Percentiles rank a stretch among this genome's conserved stretches.
These are phyloP conservation scores for Drosophila tanythrix DNA, from an alignment of 2,888 invertebrate species.

Conservation along the genomic window DNA sequence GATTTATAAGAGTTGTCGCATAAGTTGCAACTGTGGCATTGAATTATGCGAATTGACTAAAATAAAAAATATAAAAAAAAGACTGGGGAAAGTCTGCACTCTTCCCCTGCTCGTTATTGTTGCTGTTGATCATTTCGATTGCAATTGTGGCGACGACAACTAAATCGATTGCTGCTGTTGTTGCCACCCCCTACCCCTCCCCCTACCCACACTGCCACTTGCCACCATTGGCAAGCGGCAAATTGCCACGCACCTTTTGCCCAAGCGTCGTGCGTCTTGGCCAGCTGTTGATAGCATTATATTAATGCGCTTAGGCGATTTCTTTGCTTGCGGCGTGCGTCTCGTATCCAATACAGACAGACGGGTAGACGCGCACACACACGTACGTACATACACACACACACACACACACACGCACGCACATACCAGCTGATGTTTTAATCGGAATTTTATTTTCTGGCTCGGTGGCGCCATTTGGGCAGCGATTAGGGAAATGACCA, in stretches of 20 bases:
- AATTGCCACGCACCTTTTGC: conserved; percentile 41
- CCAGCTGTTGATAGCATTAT: conserved; percentile 74
- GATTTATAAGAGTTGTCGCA: conserved; percentile 48
- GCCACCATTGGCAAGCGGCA: not conserved
- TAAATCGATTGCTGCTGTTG: conserved; percentile 57
- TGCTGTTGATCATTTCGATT: conserved; percentile 17
- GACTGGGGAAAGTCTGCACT: conserved; percentile 58
- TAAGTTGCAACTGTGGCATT: conserved; percentile 56
- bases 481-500: conserved; percentile 66
- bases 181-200: not conserved
- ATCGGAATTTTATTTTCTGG: conserved; percentile 76
- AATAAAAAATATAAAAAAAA: conserved; percentile 7
- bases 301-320: conserved; percentile 75
- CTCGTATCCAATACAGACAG: conserved; percentile 29
- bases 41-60: conserved; percentile 53
- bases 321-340: conserved; percentile 39
- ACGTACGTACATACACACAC: not conserved
- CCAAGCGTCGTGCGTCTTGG: conserved; percentile 22
- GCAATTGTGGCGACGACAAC: conserved; percentile 59
- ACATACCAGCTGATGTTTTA: conserved; percentile 68
- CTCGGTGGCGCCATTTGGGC: conserved; percentile 57
- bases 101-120: not conserved
- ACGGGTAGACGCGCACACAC: conserved; percentile 15
- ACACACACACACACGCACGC: conserved; percentile 8
- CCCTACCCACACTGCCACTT: not conserved